phyloP scores from a whole-genome alignment of 2,113 vertebrate species.

The Notiomystis cincta region DNA sequence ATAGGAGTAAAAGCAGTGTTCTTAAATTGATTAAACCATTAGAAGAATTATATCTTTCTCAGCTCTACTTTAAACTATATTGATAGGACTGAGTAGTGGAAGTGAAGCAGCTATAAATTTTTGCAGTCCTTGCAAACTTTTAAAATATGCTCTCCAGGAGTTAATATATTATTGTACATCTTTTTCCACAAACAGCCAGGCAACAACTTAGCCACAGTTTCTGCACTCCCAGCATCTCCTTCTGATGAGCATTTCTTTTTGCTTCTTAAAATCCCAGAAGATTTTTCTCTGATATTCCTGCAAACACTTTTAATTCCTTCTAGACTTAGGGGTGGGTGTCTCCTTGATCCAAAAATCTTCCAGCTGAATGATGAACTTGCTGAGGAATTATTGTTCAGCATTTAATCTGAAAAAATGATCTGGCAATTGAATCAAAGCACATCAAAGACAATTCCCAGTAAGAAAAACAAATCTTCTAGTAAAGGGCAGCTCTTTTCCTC shows the following conservation, averaged over 20 bases:
- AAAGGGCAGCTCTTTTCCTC: conserved; percentile 4
- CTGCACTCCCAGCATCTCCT: not conserved
- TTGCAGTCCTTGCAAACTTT: not conserved
- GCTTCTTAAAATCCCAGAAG: not conserved
- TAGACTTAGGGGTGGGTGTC: not conserved
- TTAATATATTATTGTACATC: not conserved
- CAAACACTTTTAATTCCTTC: not conserved
- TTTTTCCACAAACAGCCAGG: not conserved
- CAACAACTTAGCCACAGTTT: not conserved
- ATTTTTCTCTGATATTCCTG: not conserved
- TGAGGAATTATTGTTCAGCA: conserved; percentile 14
- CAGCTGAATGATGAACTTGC: not conserved
- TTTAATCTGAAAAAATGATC: conserved; percentile 41
- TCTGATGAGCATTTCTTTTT: not conserved
- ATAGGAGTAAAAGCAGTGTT: conserved; percentile 24
- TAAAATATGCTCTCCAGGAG: not conserved
- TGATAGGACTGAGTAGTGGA: not conserved
- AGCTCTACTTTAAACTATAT: conserved; percentile 21
- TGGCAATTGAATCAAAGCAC: conserved; percentile 26
- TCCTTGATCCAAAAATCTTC: not conserved
- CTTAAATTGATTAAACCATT: conserved; percentile 42
- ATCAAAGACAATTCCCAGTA: conserved; percentile 26
- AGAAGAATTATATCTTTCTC: conserved; percentile 29
- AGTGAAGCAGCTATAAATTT: not conserved
- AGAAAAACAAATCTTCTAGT: conserved; percentile 20